These are phyloP conservation scores for Toxonevra muliebris DNA, from an alignment of 2,888 invertebrate species.

Conservation along the genomic window DNA sequence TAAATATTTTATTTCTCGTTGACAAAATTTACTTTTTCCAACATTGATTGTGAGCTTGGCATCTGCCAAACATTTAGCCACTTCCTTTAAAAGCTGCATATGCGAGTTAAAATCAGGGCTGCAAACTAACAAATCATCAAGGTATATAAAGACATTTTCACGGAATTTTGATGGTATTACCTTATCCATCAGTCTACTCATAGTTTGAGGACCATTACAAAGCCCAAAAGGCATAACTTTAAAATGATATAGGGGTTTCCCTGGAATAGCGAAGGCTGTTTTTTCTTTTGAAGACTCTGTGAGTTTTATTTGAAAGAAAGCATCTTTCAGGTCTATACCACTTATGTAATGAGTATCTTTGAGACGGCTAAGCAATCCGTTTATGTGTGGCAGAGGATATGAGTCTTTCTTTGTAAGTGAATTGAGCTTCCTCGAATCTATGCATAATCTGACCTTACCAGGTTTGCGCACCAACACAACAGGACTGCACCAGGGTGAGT, in stretches of 20 bases:
- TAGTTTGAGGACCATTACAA: neutral
- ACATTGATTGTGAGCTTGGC: neutral
- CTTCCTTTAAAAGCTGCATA: neutral
- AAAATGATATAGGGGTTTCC: too few relatives aligned
- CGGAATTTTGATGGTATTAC: conserved; percentile 1
- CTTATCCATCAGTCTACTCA: neutral
- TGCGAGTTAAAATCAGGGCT: neutral
- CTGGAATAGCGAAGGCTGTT: conserved; percentile 48
- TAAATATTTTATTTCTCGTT: neutral
- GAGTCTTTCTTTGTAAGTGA: conserved; percentile 31
- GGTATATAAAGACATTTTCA: neutral
- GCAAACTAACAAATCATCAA: conserved; percentile 1
- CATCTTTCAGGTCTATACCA: conserved; percentile 32
- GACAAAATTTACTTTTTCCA: conserved; percentile 4
- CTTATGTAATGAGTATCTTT: conserved; percentile 32
- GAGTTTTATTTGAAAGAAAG: conserved; percentile 31
- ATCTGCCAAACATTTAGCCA: neutral
- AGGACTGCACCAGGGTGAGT: conserved; percentile 28
- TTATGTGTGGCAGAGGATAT: conserved; percentile 33
- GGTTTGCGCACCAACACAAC: conserved; percentile 19
- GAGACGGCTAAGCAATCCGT: conserved; percentile 29
- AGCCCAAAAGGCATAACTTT: too few relatives aligned
- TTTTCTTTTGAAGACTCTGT: conserved; percentile 29
- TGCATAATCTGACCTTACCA: conserved; percentile 26
- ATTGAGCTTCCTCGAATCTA: conserved; percentile 34